A percentile compares a stretch with the other conserved stretches of the same genome.
Evolutionary conservation across 2,888 invertebrate genomes (phyloP).

Genomic region (Cantharis rufa): DNA sequence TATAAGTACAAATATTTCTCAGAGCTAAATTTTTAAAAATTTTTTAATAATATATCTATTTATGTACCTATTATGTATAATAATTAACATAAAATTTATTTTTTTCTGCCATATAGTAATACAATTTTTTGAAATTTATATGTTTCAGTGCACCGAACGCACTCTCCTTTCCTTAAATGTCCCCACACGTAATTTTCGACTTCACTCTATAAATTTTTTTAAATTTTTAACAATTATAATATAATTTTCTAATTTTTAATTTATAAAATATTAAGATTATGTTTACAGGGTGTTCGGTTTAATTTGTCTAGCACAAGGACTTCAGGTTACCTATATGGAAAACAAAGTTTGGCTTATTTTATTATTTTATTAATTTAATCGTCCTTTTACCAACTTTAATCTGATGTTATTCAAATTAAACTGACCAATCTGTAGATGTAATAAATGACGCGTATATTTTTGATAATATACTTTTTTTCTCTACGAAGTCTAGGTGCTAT

Average conservation of each 20-base stretch:
- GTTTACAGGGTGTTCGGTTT: neutral
- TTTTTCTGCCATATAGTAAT: conserved; percentile 22
- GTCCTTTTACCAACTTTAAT: neutral
- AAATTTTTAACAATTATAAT: neutral
- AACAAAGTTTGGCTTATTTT: neutral
- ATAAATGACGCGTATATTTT: neutral
- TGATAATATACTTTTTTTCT: neutral
- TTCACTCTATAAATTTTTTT: neutral
- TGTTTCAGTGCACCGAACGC: neutral
- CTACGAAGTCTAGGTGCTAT: neutral
- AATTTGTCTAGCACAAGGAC: neutral
- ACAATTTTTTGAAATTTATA: neutral
- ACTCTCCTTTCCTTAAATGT: neutral
- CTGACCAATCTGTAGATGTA: neutral
- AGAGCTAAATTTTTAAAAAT: conserved; percentile 45
- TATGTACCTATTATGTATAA: neutral
- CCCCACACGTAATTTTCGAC: neutral
- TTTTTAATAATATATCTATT: conserved; percentile 31
- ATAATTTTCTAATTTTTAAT: neutral
- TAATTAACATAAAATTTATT: conserved; percentile 16
- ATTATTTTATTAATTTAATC: neutral
- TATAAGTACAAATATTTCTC: conserved; percentile 36
- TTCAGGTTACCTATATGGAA: neutral
- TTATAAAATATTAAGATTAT: neutral
- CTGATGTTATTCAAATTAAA: neutral